Conservation (phyloP, 2,888 invertebrate genomes). For the Catocala nupta region DNA sequence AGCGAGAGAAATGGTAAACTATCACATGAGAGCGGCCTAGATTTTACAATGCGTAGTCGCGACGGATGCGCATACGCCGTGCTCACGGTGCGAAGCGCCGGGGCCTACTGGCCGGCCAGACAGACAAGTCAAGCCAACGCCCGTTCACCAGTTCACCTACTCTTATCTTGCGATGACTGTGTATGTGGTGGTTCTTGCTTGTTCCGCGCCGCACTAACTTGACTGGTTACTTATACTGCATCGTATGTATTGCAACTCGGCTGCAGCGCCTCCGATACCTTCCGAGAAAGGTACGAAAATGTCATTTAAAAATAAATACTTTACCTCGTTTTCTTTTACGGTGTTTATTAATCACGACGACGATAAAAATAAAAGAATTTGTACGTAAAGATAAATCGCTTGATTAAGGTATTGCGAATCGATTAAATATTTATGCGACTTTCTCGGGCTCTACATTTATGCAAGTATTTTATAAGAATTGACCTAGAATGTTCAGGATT, state of each 20-base stretch:
- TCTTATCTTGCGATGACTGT: conserved; percentile 80
- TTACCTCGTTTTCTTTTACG: conserved; percentile 42
- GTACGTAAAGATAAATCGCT: conserved; percentile 43
- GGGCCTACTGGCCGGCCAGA: conserved; percentile 72
- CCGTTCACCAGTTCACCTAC: conserved; percentile 83
- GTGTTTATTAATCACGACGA: conserved; percentile 44
- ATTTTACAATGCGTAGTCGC: conserved; percentile 47
- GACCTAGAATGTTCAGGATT: not conserved
- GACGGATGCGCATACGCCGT: conserved; percentile 76
- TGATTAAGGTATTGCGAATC: conserved; percentile 41
- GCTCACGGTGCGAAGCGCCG: conserved; percentile 72
- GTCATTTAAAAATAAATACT: conserved; percentile 36
- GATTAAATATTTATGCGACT: conserved; percentile 16
- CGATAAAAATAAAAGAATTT: conserved; percentile 52
- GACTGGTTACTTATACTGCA: conserved; percentile 70
- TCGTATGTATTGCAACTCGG: conserved; percentile 51
- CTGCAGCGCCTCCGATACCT: conserved; percentile 38
- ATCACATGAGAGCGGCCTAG: conserved; percentile 78
- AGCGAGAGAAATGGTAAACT: conserved; percentile 71
- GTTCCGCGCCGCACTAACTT: conserved; percentile 67
- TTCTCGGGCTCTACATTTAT: conserved; percentile 5
- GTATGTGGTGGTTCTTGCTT: conserved; percentile 58
- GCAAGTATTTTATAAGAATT: conserved; percentile 6
- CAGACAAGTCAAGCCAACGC: conserved; percentile 76
- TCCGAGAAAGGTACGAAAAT: conserved; percentile 50